Percentiles rank a stretch among this genome's conserved stretches.
These are phyloP conservation scores for Hystrix brachyura DNA, from an alignment of 2,113 vertebrate species.

Conservation along the genomic window DNA sequence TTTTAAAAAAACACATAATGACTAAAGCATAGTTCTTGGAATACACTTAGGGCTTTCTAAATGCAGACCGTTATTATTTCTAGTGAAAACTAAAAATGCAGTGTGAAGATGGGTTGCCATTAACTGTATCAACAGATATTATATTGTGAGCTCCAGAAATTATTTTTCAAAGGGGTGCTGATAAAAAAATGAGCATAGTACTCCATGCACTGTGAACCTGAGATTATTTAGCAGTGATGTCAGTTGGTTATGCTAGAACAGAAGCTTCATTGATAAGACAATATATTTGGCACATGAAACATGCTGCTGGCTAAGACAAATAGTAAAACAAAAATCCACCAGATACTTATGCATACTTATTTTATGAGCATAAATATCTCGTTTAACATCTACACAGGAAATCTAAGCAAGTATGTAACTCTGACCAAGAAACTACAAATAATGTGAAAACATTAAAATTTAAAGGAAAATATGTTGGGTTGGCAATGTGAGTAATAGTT, in stretches of 20 bases:
- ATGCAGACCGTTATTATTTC: neutral
- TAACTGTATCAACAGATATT: neutral
- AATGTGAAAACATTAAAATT: slow-evolving; percentile 30
- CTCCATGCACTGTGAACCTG: neutral
- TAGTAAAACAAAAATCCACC: neutral
- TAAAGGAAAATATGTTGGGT: slow-evolving; percentile 10
- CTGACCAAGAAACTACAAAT: slow-evolving; percentile 18
- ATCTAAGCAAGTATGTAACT: neutral
- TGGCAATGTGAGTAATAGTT: neutral
- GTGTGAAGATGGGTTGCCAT: neutral
- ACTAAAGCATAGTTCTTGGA: neutral
- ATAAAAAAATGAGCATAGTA: neutral
- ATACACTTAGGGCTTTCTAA: neutral
- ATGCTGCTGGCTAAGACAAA: neutral
- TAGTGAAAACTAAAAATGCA: slow-evolving; percentile 43
- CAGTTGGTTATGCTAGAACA: neutral
- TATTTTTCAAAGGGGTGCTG: slow-evolving; percentile 38
- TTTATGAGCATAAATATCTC: slow-evolving; percentile 7
- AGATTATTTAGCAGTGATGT: slow-evolving; percentile 14
- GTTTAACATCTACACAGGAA: slow-evolving; percentile 17
- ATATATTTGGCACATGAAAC: neutral
- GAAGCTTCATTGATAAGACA: neutral
- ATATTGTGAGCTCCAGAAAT: neutral
- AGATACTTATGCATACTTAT: neutral
- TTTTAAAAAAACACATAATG: neutral